Conservation (phyloP, 2,797 vertebrate genomes). For the Mus minutoides region DNA sequence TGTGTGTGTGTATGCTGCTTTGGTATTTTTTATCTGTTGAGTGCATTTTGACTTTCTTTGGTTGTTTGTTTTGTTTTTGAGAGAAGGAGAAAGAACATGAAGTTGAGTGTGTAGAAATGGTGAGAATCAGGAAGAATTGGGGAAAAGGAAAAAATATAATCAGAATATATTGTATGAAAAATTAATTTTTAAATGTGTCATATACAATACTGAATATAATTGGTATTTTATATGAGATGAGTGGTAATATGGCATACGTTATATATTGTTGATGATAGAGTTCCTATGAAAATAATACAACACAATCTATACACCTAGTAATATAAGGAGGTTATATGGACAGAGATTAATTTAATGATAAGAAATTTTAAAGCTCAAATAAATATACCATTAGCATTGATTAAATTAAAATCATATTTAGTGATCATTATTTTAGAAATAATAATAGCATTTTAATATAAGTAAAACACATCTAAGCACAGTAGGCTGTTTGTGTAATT, state of each 20-base stretch:
- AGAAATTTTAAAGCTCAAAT: neutral
- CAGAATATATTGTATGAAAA: neutral
- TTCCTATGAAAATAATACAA: neutral
- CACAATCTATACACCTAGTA: neutral
- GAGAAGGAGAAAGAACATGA: neutral
- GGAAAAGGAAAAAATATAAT: neutral
- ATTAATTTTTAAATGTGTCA: neutral
- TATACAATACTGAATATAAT: neutral
- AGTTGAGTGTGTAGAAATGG: neutral
- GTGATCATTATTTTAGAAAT: neutral
- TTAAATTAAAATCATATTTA: neutral
- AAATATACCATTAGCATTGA: neutral
- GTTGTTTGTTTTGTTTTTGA: neutral
- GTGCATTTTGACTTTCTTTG: neutral
- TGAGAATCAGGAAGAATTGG: neutral
- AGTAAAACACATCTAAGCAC: neutral
- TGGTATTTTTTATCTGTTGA: neutral
- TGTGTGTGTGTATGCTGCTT: neutral
- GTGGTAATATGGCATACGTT: neutral
- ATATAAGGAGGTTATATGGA: neutral
- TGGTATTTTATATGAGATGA: neutral
- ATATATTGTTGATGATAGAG: neutral
- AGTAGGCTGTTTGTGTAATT: neutral
- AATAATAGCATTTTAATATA: neutral
- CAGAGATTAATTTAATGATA: neutral